Evolutionary conservation across 2,888 invertebrate species (phyloP).

Genomic region (Euphydryas editha): DNA sequence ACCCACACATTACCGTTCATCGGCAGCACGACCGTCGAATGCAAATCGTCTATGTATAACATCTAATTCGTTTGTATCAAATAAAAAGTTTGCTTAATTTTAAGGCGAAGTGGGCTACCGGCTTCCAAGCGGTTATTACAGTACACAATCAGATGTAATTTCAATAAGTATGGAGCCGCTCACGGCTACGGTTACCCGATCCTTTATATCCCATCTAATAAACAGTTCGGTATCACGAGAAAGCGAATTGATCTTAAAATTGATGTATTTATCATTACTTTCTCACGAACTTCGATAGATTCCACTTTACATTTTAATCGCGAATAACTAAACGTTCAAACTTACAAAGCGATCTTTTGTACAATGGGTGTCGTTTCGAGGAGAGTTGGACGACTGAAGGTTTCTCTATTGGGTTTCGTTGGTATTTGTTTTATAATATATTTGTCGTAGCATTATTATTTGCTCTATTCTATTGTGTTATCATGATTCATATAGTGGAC

Average conservation of each 20-base stretch:
- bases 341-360: slow-evolving; percentile 12
- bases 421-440: not conserved
- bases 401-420: not conserved
- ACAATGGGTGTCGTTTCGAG: not conserved
- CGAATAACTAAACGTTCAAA: slow-evolving; percentile 46
- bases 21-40: slow-evolving; percentile 15
- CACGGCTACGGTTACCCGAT: slow-evolving; percentile 64
- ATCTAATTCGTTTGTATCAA: slow-evolving; percentile 71
- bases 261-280: slow-evolving; percentile 82
- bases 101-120: slow-evolving; percentile 64
- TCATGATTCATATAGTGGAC: too few species aligned
- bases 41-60: slow-evolving; percentile 58
- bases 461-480: too few species aligned
- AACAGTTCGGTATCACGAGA: slow-evolving; percentile 80
- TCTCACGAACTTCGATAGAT: slow-evolving; percentile 71
- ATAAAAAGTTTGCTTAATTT: slow-evolving; percentile 73
- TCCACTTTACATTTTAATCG: slow-evolving; percentile 48
- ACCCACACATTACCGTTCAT: not conserved
- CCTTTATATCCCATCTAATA: slow-evolving; percentile 79
- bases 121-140: slow-evolving; percentile 71
- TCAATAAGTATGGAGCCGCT: slow-evolving; percentile 77
- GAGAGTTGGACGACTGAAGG: not conserved
- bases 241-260: slow-evolving; percentile 76
- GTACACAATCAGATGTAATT: slow-evolving; percentile 81
- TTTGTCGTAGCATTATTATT: too few species aligned